Evolutionary conservation across 2,113 vertebrate genomes (phyloP).

Genomic region (Oryzias javanicus): DNA sequence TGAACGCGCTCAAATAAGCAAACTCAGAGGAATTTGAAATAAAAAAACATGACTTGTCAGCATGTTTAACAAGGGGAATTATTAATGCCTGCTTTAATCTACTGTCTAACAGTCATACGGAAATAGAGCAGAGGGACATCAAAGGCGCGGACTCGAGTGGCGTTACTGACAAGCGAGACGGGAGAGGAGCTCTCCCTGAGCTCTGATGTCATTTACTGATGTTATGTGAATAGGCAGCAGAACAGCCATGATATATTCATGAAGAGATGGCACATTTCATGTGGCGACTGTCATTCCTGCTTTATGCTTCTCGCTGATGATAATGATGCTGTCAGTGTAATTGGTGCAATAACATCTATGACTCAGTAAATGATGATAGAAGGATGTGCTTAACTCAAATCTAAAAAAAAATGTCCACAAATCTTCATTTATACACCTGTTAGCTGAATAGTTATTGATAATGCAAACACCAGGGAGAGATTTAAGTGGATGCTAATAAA

Average conservation of each 20-base stretch:
- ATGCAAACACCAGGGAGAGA: background rate
- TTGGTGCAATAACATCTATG: background rate
- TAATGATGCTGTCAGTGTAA: slow-evolving; percentile 7
- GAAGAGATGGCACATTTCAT: slow-evolving; percentile 37
- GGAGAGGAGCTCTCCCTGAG: slow-evolving; percentile 28
- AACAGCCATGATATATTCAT: slow-evolving; percentile 34
- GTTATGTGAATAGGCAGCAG: slow-evolving; percentile 38
- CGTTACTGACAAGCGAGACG: slow-evolving; percentile 50
- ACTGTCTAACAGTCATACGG: slow-evolving; percentile 48
- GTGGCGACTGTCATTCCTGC: slow-evolving; percentile 21
- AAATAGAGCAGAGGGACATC: slow-evolving; percentile 68
- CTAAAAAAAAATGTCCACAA: background rate
- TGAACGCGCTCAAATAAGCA: slow-evolving; percentile 30
- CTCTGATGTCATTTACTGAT: slow-evolving; percentile 53
- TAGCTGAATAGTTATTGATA: too few relatives aligned
- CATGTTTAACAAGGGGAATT: slow-evolving; percentile 59
- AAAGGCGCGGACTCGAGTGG: slow-evolving; percentile 55
- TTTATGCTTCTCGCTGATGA: slow-evolving; percentile 22
- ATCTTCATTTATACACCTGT: background rate
- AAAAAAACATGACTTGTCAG: slow-evolving; percentile 34
- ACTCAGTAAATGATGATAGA: slow-evolving; percentile 8
- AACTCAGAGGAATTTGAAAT: slow-evolving; percentile 34
- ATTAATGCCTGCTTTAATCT: slow-evolving; percentile 67
- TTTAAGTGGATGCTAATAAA: background rate
- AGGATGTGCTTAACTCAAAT: slow-evolving; percentile 1